Evolutionary conservation across 2,797 vertebrate genomes (phyloP), one percentile per base, ranked within the genome.

Genomic region (Antennarius maculatus): DNA sequence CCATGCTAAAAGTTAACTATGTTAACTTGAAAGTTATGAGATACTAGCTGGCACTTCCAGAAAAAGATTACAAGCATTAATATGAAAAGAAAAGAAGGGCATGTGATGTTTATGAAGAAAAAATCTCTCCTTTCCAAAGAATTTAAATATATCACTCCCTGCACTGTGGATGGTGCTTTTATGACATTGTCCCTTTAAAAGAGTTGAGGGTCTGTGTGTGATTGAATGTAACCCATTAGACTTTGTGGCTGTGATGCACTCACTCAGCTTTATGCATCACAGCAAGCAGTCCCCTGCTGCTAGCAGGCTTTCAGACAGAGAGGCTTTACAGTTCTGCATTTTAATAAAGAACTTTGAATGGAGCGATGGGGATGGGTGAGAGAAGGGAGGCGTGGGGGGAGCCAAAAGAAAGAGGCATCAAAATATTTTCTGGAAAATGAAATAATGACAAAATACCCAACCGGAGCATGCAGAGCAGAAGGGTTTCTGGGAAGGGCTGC

Each of bases 261-360:
- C 88, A 90, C 86, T 91, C 88, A 86, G 86, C 88, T 92, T 89
- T 88, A 88, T 91, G 87, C 90, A 87, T 87, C 90, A 84, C 88
- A 91, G 90, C 88, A 76, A 89, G 86, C 90, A 91, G 89, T 88
- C 88, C 86, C 90, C 91, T 15, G 89, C 91, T 92, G 90, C 84
- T 92, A 72, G 79, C 82, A 89, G 88, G 90, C 90, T 92, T 93
- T 92, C 87, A 92, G 87, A 89, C 79, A 46, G 79, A 88, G 85
- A 82, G 86, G 81, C 89, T 91, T 90, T 89, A 86, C 88, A 88
- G 82, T 91, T 89, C 88, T 89, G 91, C 87, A 92, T 91, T 91
- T 92, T 91, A 92, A 92, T 92, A 89, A 85, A 89, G 82, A 89
- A 86, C 88, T 85, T 84, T 92, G 81, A 92, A 92, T 92, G 83